Evolutionary conservation across 2,888 invertebrate species (phyloP).

Genomic region (Eupithecia pulchellata): DNA sequence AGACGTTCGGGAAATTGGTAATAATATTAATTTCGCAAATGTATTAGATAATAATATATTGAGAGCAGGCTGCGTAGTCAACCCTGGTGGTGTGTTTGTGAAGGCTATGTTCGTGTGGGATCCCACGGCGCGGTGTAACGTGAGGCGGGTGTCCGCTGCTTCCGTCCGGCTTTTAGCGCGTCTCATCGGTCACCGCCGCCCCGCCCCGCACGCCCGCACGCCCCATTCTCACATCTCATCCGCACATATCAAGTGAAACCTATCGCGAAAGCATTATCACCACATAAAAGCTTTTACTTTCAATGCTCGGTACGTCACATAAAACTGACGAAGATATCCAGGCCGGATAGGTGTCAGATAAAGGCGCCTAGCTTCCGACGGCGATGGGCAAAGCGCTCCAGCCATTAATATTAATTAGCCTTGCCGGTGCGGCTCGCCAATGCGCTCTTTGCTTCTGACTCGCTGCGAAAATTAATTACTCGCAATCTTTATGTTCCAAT

Average conservation of each 20-base stretch:
- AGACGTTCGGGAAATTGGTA: too few species aligned
- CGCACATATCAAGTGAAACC: slow-evolving; percentile 51
- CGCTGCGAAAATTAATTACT: slow-evolving; percentile 86
- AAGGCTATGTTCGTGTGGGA: slow-evolving; percentile 66
- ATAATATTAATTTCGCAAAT: background rate
- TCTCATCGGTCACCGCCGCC: slow-evolving; percentile 72
- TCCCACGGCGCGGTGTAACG: slow-evolving; percentile 82
- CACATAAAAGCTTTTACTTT: slow-evolving; percentile 48
- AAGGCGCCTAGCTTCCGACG: slow-evolving; percentile 59
- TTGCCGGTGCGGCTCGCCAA: slow-evolving; percentile 72
- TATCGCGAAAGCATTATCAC: slow-evolving; percentile 46
- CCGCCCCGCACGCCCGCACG: slow-evolving; percentile 37
- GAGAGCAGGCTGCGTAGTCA: slow-evolving; percentile 42
- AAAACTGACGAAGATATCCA: slow-evolving; percentile 44
- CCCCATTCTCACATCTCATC: slow-evolving; percentile 58
- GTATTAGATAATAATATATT: background rate
- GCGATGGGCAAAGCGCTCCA: slow-evolving; percentile 63
- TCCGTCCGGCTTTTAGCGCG: slow-evolving; percentile 85
- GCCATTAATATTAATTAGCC: slow-evolving; percentile 85
- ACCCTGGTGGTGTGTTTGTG: slow-evolving; percentile 58
- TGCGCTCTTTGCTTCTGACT: slow-evolving; percentile 84
- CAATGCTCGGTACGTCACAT: slow-evolving; percentile 41
- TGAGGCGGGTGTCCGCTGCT: slow-evolving; percentile 80
- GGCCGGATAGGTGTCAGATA: slow-evolving; percentile 64
- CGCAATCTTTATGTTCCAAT: slow-evolving; percentile 86